phyloP scores from a whole-genome alignment of 2,888 invertebrate genomes.

The Empis livida region DNA sequence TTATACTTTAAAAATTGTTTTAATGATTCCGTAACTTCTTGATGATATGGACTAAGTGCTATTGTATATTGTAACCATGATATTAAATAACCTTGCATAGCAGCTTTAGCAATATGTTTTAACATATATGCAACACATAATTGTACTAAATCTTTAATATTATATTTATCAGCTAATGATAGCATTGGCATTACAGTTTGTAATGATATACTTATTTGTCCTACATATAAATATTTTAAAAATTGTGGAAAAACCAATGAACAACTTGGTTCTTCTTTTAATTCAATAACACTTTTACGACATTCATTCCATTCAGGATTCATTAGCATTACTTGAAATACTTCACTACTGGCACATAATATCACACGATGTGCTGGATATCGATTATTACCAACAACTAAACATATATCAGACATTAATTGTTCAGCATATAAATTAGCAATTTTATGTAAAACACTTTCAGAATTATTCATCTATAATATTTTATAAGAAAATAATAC shows the following conservation, averaged over 20 bases:
- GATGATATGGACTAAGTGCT: conserved; percentile 54
- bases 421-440: conserved; percentile 72
- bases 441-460: conserved; percentile 66
- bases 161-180: conserved; percentile 87
- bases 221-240: conserved; percentile 77
- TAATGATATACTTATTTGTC: conserved; percentile 74
- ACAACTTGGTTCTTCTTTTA: conserved; percentile 78
- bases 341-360: conserved; percentile 87
- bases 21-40: conserved; percentile 46
- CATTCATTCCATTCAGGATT: conserved; percentile 89
- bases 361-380: conserved; percentile 86
- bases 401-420: conserved; percentile 76
- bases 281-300: conserved; percentile 65
- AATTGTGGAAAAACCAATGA: conserved; percentile 77
- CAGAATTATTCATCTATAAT: conserved; percentile 72
- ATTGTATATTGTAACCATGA: conserved; percentile 87
- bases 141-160: conserved; percentile 76
- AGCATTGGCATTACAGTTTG: conserved; percentile 76
- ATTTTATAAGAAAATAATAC: not conserved
- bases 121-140: conserved; percentile 81
- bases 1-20: conserved; percentile 85
- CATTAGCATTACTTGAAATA: conserved; percentile 95
- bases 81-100: conserved; percentile 65
- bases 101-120: conserved; percentile 72
- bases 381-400: conserved; percentile 68